Evolutionary conservation across 1,140 invertebrate species (phyloP).

Genomic region (Pseudomyrmex flavicornis): DNA sequence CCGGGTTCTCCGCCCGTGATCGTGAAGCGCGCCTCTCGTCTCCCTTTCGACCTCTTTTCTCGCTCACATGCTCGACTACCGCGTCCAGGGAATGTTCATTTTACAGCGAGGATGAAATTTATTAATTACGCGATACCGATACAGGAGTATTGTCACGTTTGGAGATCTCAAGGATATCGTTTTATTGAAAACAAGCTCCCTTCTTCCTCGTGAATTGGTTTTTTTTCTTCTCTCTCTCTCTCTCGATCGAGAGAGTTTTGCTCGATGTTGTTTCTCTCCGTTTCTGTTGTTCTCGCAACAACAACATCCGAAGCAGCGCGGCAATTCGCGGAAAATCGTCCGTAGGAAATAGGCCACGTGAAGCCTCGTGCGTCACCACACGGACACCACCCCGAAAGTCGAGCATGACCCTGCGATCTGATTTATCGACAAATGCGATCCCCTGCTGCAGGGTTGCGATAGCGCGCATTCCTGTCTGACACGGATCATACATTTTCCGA

Average conservation of each 20-base stretch:
- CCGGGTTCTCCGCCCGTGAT: slow-evolving; percentile 25
- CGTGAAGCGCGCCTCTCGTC: not conserved
- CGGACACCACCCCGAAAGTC: slow-evolving; percentile 27
- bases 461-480: slow-evolving; percentile 45
- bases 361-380: slow-evolving; percentile 53
- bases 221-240: not conserved
- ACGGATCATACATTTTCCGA: slow-evolving; percentile 11
- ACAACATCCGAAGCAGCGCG: not conserved
- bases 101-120: no score
- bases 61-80: not conserved
- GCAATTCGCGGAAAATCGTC: slow-evolving; percentile 80
- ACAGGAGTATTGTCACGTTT: no score
- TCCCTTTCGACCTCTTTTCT: not conserved
- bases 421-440: slow-evolving; percentile 43
- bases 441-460: slow-evolving; percentile 24
- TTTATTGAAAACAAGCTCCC: no score
- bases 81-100: no score
- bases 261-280: no score
- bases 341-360: slow-evolving; percentile 75
- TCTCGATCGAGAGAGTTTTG: not conserved
- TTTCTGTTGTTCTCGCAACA: no score
- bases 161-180: no score
- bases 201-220: not conserved
- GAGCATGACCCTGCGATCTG: slow-evolving; percentile 43
- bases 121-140: no score